Evolutionary conservation across 1,140 invertebrate genomes (phyloP).

Genomic region (Drosophila erecta): DNA sequence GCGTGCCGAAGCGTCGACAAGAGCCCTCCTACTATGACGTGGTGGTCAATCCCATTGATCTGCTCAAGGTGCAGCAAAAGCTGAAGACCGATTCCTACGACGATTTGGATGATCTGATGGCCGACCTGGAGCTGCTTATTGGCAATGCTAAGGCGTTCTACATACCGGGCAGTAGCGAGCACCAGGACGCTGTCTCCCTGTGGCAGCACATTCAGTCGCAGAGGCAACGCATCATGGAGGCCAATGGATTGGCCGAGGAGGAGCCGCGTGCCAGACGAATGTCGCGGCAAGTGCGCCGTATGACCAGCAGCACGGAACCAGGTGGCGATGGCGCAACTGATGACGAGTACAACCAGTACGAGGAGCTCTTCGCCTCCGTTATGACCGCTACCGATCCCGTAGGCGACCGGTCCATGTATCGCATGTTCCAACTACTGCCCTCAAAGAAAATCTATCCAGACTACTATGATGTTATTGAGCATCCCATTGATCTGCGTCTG

Average conservation of each 20-base stretch:
- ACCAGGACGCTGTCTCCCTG: slow-evolving; percentile 95
- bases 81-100: slow-evolving; percentile 97
- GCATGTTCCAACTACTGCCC: slow-evolving; percentile 95
- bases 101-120: slow-evolving; percentile 94
- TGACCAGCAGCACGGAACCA: slow-evolving; percentile 84
- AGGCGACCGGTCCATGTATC: slow-evolving; percentile 92
- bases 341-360: slow-evolving; percentile 88
- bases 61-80: slow-evolving; percentile 96
- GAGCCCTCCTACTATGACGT: slow-evolving; percentile 96
- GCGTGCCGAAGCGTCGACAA: slow-evolving; percentile 95
- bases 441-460: slow-evolving; percentile 97
- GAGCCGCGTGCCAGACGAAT: slow-evolving; percentile 69
- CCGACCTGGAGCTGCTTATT: slow-evolving; percentile 94
- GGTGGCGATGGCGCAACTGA: slow-evolving; percentile 87
- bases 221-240: slow-evolving; percentile 86
- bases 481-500: slow-evolving; percentile 97
- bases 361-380: slow-evolving; percentile 93
- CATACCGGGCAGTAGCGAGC: slow-evolving; percentile 93
- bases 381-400: slow-evolving; percentile 91
- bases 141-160: slow-evolving; percentile 97
- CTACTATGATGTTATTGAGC: slow-evolving; percentile 98
- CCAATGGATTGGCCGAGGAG: slow-evolving; percentile 72
- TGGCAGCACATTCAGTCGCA: slow-evolving; percentile 92
- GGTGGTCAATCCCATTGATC: slow-evolving; percentile 96
- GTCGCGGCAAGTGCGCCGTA: slow-evolving; percentile 67